A percentile compares a stretch with the other conserved stretches of the same genome.
phyloP scores from a whole-genome alignment of 2,797 vertebrate species.

The Lycodopsis pacificus region DNA sequence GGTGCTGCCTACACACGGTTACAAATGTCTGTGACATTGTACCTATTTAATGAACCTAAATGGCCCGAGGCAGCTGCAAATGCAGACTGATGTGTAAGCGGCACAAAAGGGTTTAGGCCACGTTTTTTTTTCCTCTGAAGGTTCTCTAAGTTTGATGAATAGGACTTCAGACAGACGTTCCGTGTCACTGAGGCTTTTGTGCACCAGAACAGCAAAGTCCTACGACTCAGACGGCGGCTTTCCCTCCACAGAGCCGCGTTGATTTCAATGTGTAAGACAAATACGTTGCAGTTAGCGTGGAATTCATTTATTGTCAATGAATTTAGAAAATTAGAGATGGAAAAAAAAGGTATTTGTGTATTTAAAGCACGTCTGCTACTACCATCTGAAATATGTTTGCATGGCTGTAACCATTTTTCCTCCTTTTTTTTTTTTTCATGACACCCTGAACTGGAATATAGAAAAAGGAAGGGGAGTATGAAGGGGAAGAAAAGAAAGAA shows the following conservation, averaged over 20 bases:
- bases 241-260: constrained; percentile 19
- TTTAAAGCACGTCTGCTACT: neutral
- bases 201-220: constrained; percentile 20
- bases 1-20: constrained; percentile 25
- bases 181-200: constrained; percentile 64
- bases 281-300: neutral
- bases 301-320: neutral
- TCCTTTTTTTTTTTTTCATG: constrained; percentile 44
- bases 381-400: constrained; percentile 22
- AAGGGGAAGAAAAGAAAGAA: constrained; percentile 40
- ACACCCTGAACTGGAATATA: constrained; percentile 49
- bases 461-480: constrained; percentile 27
- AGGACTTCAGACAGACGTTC: constrained; percentile 59
- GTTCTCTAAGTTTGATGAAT: constrained; percentile 54
- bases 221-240: neutral
- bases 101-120: constrained; percentile 35
- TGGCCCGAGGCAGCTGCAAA: constrained; percentile 48
- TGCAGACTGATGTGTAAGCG: constrained; percentile 13
- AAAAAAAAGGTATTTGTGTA: neutral
- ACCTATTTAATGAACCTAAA: constrained; percentile 53
- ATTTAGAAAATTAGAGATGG: neutral
- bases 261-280: neutral
- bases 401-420: constrained; percentile 19
- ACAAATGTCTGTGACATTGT: constrained; percentile 49
- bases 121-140: constrained; percentile 36